Evolutionary conservation across 2,797 vertebrate genomes (phyloP).

Genomic region (Orestias chungarensis): DNA sequence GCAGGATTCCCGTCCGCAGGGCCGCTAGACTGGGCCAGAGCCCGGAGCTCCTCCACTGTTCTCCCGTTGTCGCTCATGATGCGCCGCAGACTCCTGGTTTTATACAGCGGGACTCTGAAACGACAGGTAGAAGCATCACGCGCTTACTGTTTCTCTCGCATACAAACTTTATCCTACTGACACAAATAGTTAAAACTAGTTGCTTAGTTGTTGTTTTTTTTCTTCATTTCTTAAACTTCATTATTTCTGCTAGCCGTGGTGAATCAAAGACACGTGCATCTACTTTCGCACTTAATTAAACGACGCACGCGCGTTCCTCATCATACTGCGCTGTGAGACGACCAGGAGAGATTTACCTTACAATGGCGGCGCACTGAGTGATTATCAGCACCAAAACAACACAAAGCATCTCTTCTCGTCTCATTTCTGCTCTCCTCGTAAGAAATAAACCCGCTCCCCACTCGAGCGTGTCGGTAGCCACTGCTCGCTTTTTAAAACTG

Average conservation of each 20-base stretch:
- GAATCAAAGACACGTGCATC: constrained; percentile 9
- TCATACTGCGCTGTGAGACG: background rate
- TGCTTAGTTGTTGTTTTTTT: rapidly evolving
- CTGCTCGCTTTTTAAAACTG: background rate
- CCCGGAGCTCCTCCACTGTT: constrained; percentile 69
- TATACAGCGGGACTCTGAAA: constrained; percentile 81
- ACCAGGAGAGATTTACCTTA: constrained; percentile 62
- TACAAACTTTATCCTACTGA: background rate
- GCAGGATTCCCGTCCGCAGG: constrained; percentile 12
- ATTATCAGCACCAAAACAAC: constrained; percentile 46
- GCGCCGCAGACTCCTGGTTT: constrained; percentile 69
- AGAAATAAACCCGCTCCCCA: background rate
- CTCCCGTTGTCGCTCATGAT: constrained; percentile 70
- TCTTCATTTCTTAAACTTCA: background rate
- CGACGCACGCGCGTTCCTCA: background rate
- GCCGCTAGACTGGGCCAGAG: constrained; percentile 31
- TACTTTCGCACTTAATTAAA: background rate
- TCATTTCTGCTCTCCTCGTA: constrained; percentile 36
- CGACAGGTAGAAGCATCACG: background rate
- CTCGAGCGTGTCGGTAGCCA: background rate
- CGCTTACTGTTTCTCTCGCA: background rate
- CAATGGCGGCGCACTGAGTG: constrained; percentile 51
- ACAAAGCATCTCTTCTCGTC: constrained; percentile 15
- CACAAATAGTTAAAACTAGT: too few relatives aligned
- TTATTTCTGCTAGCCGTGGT: rapidly evolving